These are phyloP conservation scores for Malacoctenus gilli DNA, from an alignment of 2,797 vertebrate genomes.

Conservation along the genomic window DNA sequence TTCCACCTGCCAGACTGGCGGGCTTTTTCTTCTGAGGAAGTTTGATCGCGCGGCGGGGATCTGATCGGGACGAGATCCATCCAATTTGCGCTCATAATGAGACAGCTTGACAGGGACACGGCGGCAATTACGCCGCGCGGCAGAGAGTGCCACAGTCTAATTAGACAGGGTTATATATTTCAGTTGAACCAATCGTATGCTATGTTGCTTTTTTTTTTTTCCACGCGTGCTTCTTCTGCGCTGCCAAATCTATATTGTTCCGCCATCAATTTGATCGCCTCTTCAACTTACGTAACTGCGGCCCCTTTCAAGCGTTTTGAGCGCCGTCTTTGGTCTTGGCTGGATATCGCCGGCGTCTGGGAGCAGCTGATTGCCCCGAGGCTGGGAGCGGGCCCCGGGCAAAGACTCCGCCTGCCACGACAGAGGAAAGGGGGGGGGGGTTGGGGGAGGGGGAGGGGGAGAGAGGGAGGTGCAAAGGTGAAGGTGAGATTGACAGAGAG, in stretches of 20 bases:
- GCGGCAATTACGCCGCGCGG: constrained; percentile 68
- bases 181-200: constrained; percentile 57
- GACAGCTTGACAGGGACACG: constrained; percentile 73
- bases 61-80: constrained; percentile 59
- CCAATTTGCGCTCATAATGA: constrained; percentile 73
- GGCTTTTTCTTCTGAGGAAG: constrained; percentile 47
- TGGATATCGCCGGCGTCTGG: constrained; percentile 34
- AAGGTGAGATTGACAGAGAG: constrained; percentile 50
- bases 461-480: constrained; percentile 55
- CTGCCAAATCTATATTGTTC: no score
- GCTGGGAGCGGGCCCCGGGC: constrained; percentile 40
- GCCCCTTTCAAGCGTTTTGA: no score
- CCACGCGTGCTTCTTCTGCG: constrained; percentile 2
- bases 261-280: no score
- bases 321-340: constrained; percentile 3
- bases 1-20: constrained; percentile 52
- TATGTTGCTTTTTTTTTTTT: constrained; percentile 38
- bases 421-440: constrained; percentile 22
- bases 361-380: constrained; percentile 53
- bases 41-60: constrained; percentile 50
- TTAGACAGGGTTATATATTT: constrained; percentile 73
- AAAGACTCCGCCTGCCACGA: constrained; percentile 31
- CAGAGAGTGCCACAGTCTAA: constrained; percentile 66
- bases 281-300: no score
- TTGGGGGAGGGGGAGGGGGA: no score